Evolutionary conservation across 2,797 vertebrate genomes (phyloP).

Genomic region (Phrynocephalus forsythii): DNA sequence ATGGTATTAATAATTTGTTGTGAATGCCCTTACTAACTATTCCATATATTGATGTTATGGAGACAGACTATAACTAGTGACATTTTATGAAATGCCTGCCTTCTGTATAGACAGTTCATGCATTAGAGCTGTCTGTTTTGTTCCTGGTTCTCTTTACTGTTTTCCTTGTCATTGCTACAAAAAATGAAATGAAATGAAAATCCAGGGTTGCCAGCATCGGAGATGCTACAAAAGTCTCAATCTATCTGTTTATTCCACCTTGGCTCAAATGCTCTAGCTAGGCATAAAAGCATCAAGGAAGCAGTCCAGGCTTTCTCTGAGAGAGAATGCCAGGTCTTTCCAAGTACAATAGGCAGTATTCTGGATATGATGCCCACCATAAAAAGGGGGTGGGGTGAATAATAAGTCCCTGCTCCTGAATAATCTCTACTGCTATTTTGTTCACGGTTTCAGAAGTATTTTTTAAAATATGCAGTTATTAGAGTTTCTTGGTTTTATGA

Average conservation of each 20-base stretch:
- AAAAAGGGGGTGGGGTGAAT: conserved; percentile 49
- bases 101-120: conserved; percentile 37
- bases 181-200: background rate
- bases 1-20: no score
- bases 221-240: conserved; percentile 28
- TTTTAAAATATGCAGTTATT: conserved; percentile 6
- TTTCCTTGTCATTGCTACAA: conserved; percentile 27
- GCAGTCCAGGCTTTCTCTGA: background rate
- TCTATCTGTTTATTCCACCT: conserved; percentile 31
- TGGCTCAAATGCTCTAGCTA: conserved; percentile 47
- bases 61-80: background rate
- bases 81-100: conserved; percentile 17
- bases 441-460: conserved; percentile 11
- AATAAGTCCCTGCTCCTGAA: conserved; percentile 55
- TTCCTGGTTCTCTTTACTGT: conserved; percentile 37
- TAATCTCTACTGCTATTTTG: conserved; percentile 34
- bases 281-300: conserved; percentile 49
- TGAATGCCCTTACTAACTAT: background rate
- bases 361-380: conserved; percentile 30
- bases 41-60: conserved; percentile 1
- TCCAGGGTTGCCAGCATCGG: conserved; percentile 26
- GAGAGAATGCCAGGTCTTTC: conserved; percentile 37
- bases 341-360: conserved; percentile 58
- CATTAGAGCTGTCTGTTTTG: conserved; percentile 41
- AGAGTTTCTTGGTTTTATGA: background rate